A percentile compares a stretch with the other conserved stretches of the same genome.
Conservation (phyloP, 2,113 vertebrate genomes). For the Lipophrys pholis region DNA sequence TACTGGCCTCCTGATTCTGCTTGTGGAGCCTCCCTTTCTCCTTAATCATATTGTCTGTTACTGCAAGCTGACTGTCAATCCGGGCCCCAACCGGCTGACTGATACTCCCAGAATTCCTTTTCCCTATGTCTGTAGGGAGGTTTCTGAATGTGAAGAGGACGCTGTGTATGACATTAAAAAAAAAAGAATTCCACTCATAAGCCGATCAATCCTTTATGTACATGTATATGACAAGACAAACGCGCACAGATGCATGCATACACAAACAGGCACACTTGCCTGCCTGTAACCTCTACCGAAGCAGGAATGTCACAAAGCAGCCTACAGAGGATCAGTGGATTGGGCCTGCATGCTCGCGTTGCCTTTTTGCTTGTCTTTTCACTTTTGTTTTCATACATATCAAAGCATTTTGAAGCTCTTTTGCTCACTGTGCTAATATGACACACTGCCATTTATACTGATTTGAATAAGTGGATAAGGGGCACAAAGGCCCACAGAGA, state of each 20-base stretch:
- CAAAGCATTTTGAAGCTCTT: constrained; percentile 71
- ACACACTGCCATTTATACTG: constrained; percentile 70
- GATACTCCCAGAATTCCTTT: constrained; percentile 67
- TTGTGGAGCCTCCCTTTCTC: constrained; percentile 49
- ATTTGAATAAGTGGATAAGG: constrained; percentile 82
- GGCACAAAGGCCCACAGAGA: constrained; percentile 71
- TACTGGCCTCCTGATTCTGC: constrained; percentile 56
- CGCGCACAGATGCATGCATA: background rate
- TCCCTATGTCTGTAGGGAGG: constrained; percentile 37
- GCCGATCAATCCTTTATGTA: constrained; percentile 30
- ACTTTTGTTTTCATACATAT: constrained; percentile 73
- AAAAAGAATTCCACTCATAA: constrained; percentile 41
- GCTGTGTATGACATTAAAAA: constrained; percentile 24
- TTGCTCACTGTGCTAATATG: constrained; percentile 68
- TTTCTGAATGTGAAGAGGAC: constrained; percentile 36
- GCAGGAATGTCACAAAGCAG: constrained; percentile 57
- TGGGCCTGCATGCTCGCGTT: constrained; percentile 54
- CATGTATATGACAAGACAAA: constrained; percentile 18
- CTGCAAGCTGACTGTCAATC: constrained; percentile 60
- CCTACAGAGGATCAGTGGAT: constrained; percentile 62
- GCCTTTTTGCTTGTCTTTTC: constrained; percentile 61
- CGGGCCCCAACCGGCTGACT: constrained; percentile 60
- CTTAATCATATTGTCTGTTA: constrained; percentile 61
- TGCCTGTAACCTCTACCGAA: constrained; percentile 54
- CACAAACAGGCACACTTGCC: background rate